Percentiles rank a stretch among this genome's conserved stretches.
phyloP scores from a whole-genome alignment of 2,113 vertebrate genomes.

The Harpagus bidentatus region DNA sequence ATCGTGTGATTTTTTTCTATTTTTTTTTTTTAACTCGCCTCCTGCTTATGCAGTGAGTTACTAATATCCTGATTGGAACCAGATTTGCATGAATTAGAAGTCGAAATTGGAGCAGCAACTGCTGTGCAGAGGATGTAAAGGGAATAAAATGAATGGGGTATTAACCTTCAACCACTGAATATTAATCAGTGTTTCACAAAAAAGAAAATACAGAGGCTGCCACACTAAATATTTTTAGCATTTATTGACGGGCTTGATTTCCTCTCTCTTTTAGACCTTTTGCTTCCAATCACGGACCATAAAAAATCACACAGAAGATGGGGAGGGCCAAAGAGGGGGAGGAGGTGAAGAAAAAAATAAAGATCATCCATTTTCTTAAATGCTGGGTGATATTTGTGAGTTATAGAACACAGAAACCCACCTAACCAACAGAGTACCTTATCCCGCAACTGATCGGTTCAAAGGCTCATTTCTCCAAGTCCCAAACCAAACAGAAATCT shows the following conservation, averaged over 20 bases:
- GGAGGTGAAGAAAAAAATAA: not conserved
- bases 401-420: slow-evolving; percentile 4
- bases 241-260: slow-evolving; percentile 82
- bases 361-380: slow-evolving; percentile 1
- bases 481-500: slow-evolving; percentile 68
- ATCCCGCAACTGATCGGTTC: not conserved
- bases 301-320: slow-evolving; percentile 9
- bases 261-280: slow-evolving; percentile 63
- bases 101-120: slow-evolving; percentile 77
- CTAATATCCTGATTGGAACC: slow-evolving; percentile 86
- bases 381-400: not conserved
- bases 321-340: not conserved
- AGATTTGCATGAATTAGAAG: slow-evolving; percentile 83
- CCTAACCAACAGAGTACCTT: not conserved
- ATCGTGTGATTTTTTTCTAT: slow-evolving; percentile 45
- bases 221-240: slow-evolving; percentile 91
- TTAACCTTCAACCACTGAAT: slow-evolving; percentile 91
- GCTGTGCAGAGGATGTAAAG: slow-evolving; percentile 84
- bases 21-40: not conserved
- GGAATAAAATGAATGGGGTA: slow-evolving; percentile 85
- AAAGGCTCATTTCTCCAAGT: not conserved
- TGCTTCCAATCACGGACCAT: slow-evolving; percentile 60
- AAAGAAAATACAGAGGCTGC: slow-evolving; percentile 89
- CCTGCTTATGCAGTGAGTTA: slow-evolving; percentile 79
- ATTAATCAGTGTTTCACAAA: slow-evolving; percentile 97